A percentile compares a stretch with the other conserved stretches of the same genome.
Evolutionary conservation across 2,888 invertebrate genomes (phyloP).

Genomic region (Metellina segmentata): DNA sequence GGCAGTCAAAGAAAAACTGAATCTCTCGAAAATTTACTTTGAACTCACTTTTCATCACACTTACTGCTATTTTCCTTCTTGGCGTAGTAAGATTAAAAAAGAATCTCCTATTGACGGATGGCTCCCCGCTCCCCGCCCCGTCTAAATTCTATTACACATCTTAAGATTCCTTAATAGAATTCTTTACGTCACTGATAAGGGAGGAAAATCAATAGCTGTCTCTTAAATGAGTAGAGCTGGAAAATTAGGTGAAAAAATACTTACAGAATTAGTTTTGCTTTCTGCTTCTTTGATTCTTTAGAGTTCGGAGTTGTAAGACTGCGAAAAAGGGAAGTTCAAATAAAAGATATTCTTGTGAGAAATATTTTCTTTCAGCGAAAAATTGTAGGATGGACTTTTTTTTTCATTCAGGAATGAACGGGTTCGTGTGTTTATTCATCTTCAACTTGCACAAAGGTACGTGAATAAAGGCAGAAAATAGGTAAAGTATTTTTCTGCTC

Average conservation of each 20-base stretch:
- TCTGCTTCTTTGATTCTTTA: not conserved
- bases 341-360: not conserved
- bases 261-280: slow-evolving; percentile 22
- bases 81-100: not conserved
- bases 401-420: too few relatives aligned
- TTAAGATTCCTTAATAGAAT: slow-evolving; percentile 36
- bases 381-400: too few relatives aligned
- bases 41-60: not conserved
- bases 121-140: not conserved
- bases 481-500: too few relatives aligned
- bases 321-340: not conserved
- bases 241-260: slow-evolving; percentile 49
- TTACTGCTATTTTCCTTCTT: not conserved
- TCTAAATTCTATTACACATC: slow-evolving; percentile 36
- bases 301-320: not conserved
- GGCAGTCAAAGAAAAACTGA: not conserved
- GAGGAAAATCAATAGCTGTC: slow-evolving; percentile 20
- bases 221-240: slow-evolving; percentile 29
- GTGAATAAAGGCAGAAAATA: too few relatives aligned
- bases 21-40: not conserved
- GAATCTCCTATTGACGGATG: slow-evolving; percentile 6
- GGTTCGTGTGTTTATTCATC: too few relatives aligned
- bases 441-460: too few relatives aligned
- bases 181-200: slow-evolving; percentile 9
- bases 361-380: not conserved